Evolutionary conservation across 2,888 invertebrate genomes (phyloP).

Genomic region (Harmothoe impar): DNA sequence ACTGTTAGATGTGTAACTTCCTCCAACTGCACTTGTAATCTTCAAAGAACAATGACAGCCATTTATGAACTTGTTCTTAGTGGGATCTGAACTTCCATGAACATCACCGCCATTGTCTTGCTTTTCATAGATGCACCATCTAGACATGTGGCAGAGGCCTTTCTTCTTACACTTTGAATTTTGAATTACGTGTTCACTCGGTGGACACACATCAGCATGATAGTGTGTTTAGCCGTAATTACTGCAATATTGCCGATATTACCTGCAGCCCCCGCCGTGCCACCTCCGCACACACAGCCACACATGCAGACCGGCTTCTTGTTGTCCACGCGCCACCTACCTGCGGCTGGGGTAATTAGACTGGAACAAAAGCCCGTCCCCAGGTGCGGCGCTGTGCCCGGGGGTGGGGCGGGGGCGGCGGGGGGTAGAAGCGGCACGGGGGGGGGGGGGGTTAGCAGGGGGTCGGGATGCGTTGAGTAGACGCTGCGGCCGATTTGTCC

Average conservation of each 20-base stretch:
- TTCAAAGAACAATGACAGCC: too few species aligned
- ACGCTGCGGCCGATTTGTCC: neutral
- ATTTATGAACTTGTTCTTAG: too few species aligned
- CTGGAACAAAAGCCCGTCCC: neutral
- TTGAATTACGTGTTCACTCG: too few species aligned
- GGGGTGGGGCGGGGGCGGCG: neutral
- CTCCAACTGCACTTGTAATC: too few species aligned
- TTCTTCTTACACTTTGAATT: too few species aligned
- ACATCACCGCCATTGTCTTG: too few species aligned
- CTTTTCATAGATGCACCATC: too few species aligned
- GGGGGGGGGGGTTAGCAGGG: neutral
- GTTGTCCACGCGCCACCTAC: slow-evolving; percentile 8
- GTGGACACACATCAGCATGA: too few species aligned
- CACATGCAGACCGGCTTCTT: neutral
- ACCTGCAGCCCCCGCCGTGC: neutral
- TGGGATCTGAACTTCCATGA: too few species aligned
- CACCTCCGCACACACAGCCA: neutral
- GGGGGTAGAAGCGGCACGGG: neutral
- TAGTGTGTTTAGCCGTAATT: too few species aligned
- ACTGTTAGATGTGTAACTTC: too few species aligned
- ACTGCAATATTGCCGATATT: neutral
- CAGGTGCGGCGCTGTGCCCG: slow-evolving; percentile 3
- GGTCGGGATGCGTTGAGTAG: slow-evolving; percentile 18
- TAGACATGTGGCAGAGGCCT: too few species aligned
- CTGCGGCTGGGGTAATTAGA: neutral